Base-by-base conservation (phyloP, 2,797 vertebrate species). In the Hemitrygon akajei region DNA sequence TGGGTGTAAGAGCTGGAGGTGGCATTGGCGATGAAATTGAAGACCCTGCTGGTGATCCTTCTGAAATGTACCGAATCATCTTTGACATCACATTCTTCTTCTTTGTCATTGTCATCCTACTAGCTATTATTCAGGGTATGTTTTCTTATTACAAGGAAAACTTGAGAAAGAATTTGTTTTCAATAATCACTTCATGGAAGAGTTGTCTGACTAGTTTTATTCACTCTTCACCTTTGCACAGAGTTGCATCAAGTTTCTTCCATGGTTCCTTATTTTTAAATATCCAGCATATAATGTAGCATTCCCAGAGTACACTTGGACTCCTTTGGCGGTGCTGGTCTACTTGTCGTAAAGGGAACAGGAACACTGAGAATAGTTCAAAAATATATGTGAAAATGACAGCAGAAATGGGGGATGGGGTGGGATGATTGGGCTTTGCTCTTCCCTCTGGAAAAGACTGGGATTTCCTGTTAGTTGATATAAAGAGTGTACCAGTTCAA, bases 71-170 rank as follows among this genome's bases (percentile, higher is more conserved):
- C 94, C 97, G 98, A 93, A 99, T 99, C 95, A 98, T 99, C 94
- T 99, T 99, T 75, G 99, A 99, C 96, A 99, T 99, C 95, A 99
- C 99, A 16, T 99, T 99, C 96, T 99, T 99, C 97, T 99, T 99
- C 97, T 99, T 99, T 22, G 98, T 99, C 95, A 99, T 99, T 92
- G 99, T 99, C 96, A 99, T 99, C 96, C 96, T 99, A 75, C 96
- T 99, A 96, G 99, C 99, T 95, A 99, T 99, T 95, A 99, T 99
- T 96, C 99, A 99, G 97, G 99, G 99, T 99, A 96, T 22, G 77
- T 2, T 25, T 69, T 47, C n/a, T 91, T 56, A 47, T 22, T 71
- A 56, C n/a, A 75, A 56, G 47, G 6, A 92, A 30, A 75, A 6
- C 27, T 75, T 71, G 89, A 71, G n/a, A 1, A 40, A 25, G 22